Evolutionary conservation across 2,888 invertebrate species (phyloP).

Genomic region (Yponomeuta plumbellus): DNA sequence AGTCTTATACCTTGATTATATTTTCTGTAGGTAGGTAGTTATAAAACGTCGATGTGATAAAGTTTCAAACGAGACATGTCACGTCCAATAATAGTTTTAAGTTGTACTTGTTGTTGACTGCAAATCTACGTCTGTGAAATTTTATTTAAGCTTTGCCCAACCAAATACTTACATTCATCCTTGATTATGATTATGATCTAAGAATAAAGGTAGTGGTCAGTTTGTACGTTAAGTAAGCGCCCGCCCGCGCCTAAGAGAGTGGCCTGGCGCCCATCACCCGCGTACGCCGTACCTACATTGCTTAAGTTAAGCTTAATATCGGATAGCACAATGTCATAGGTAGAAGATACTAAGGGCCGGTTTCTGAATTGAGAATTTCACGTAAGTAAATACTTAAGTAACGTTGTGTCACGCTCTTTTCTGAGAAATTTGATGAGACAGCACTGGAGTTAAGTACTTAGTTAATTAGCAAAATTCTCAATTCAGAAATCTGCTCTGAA

Average conservation of each 20-base stretch:
- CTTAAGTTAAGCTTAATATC: background rate
- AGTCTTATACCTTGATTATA: constrained; percentile 19
- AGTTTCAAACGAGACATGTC: background rate
- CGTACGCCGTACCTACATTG: background rate
- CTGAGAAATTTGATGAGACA: no score
- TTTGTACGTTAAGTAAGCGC: background rate
- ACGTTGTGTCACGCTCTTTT: no score
- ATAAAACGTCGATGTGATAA: constrained; percentile 17
- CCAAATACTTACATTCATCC: no score
- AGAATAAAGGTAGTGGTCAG: background rate
- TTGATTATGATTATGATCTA: background rate
- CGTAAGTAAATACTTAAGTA: no score
- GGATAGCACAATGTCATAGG: no score
- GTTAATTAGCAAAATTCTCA: no score
- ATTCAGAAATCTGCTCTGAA: no score
- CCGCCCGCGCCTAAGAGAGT: background rate
- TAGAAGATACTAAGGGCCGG: no score
- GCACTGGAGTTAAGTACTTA: no score
- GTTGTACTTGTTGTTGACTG: no score
- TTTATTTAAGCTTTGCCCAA: background rate
- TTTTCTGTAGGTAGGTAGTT: background rate
- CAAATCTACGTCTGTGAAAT: no score
- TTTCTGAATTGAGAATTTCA: no score
- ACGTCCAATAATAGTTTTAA: background rate
- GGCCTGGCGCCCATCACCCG: background rate